Conservation (phyloP, 2,888 invertebrate genomes). For the Eupithecia pulchellata region DNA sequence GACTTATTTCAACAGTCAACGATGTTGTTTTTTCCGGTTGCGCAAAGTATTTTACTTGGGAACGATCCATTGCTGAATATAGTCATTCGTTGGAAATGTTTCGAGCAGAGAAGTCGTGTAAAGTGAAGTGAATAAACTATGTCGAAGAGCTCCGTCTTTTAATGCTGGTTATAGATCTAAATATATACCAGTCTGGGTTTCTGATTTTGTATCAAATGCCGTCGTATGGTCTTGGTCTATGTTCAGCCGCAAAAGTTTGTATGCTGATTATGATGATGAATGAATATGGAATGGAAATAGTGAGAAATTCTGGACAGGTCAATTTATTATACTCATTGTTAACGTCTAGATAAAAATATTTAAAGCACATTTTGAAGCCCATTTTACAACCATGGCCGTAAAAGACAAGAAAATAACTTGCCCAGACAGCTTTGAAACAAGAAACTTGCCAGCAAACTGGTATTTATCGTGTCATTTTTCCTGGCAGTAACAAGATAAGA, state of each 20-base stretch:
- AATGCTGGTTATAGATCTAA: no score
- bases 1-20: no score
- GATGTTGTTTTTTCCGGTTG: no score
- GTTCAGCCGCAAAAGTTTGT: neutral
- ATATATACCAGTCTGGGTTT: no score
- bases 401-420: slow-evolving; percentile 16
- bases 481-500: slow-evolving; percentile 49
- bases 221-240: neutral
- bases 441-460: slow-evolving; percentile 23
- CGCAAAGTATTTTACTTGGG: no score
- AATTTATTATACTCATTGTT: neutral
- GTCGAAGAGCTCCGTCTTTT: no score
- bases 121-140: no score
- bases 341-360: neutral
- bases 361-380: neutral
- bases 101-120: no score
- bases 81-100: no score
- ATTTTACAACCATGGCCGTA: neutral
- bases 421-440: slow-evolving; percentile 16
- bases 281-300: no score
- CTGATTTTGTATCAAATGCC: neutral
- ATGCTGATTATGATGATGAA: neutral
- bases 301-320: neutral
- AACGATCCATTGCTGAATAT: no score
- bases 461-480: slow-evolving; percentile 38